These are phyloP conservation scores for Lindbergichthys nudifrons DNA, from an alignment of 2,797 vertebrate genomes.

Conservation along the genomic window DNA sequence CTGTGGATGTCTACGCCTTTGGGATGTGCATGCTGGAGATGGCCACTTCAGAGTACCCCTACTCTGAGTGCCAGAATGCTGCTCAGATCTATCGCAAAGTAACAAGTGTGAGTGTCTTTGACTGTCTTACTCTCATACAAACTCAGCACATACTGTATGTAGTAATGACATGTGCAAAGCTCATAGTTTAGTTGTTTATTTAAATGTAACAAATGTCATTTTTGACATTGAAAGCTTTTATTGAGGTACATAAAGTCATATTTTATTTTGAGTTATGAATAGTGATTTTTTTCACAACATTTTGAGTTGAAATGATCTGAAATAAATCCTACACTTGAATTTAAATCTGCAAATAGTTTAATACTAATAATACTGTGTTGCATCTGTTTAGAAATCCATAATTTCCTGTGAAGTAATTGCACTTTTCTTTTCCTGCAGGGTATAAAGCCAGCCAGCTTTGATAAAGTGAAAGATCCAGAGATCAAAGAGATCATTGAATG, in stretches of 20 bases:
- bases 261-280: too few relatives aligned
- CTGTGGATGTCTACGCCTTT: constrained; percentile 97
- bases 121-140: background rate
- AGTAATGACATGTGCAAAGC: background rate
- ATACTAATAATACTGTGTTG: too few relatives aligned
- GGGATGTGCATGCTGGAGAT: constrained; percentile 99
- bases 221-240: too few relatives aligned
- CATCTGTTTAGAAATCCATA: background rate
- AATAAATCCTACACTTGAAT: too few relatives aligned
- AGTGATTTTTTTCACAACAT: too few relatives aligned
- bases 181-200: background rate
- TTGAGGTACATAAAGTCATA: too few relatives aligned
- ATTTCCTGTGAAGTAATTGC: background rate
- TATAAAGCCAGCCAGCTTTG: constrained; percentile 96
- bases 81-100: constrained; percentile 99
- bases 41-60: constrained; percentile 97
- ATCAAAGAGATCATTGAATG: constrained; percentile 97
- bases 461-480: constrained; percentile 95
- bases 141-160: background rate
- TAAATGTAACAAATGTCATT: background rate
- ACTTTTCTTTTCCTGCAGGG: constrained; percentile 80
- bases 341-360: too few relatives aligned
- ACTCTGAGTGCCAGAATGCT: constrained; percentile 97
- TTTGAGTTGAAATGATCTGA: too few relatives aligned
- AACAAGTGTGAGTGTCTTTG: constrained; percentile 89